Evolutionary conservation across 2,113 vertebrate species (phyloP).

Genomic region (Oncorhynchus nerka): DNA sequence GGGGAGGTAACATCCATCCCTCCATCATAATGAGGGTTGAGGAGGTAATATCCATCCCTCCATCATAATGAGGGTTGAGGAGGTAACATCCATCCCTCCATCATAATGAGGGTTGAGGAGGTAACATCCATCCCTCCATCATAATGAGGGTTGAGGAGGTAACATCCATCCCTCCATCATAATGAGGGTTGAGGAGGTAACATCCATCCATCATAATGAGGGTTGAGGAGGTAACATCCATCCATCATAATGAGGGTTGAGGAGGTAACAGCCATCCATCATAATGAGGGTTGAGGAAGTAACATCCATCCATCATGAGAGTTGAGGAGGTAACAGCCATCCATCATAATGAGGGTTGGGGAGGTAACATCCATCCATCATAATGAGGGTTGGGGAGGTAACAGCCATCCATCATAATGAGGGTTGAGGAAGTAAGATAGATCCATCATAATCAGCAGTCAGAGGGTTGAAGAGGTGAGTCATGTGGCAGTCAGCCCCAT

Average conservation of each 20-base stretch:
- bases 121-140: no score
- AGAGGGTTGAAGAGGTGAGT: constrained; percentile 11
- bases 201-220: background rate
- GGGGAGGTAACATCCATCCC: no score
- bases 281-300: background rate
- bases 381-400: no score
- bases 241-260: background rate
- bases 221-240: constrained; percentile 5
- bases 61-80: no score
- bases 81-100: no score
- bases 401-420: background rate
- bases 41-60: no score
- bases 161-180: no score
- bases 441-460: background rate
- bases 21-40: no score
- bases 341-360: background rate
- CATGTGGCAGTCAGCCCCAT: constrained; percentile 13
- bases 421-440: background rate
- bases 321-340: constrained; percentile 5
- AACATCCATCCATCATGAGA: constrained; percentile 5
- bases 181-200: no score
- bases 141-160: no score
- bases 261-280: constrained; percentile 3
- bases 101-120: no score
- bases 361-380: background rate